Evolutionary conservation across 1,140 invertebrate genomes (phyloP).

Genomic region (Drosophila tropicalis): DNA sequence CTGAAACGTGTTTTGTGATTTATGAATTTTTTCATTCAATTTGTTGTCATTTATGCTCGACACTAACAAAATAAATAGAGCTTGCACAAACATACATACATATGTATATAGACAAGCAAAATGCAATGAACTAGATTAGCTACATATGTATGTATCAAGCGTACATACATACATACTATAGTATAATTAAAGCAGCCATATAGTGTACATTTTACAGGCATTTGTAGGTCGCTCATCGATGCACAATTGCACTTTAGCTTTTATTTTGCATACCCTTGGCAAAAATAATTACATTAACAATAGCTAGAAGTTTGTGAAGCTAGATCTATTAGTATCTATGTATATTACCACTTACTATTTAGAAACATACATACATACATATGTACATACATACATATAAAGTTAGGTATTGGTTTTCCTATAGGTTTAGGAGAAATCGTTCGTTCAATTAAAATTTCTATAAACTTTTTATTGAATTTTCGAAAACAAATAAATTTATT

Average conservation of each 20-base stretch:
- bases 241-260: conserved; percentile 12
- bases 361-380: too few relatives aligned
- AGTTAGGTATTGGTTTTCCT: too few relatives aligned
- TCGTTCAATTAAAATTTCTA: too few relatives aligned
- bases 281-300: background rate
- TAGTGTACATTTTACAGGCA: background rate
- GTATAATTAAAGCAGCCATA: conserved; percentile 53
- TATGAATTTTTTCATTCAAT: conserved; percentile 36
- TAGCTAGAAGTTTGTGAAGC: background rate
- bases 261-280: background rate
- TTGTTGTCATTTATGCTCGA: conserved; percentile 20
- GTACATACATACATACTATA: conserved; percentile 21
- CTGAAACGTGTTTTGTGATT: conserved; percentile 27
- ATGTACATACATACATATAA: too few relatives aligned
- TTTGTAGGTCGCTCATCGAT: conserved; percentile 9
- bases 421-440: too few relatives aligned
- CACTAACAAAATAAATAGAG: conserved; percentile 29
- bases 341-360: too few relatives aligned
- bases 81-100: background rate
- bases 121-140: conserved; percentile 50
- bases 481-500: background rate
- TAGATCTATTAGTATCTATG: too few relatives aligned
- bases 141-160: background rate
- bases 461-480: too few relatives aligned
- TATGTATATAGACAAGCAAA: background rate